Base-by-base conservation (phyloP, 30 jellyfish, hydroid and myxozoan genomes). In the Cassiopea andromeda region DNA sequence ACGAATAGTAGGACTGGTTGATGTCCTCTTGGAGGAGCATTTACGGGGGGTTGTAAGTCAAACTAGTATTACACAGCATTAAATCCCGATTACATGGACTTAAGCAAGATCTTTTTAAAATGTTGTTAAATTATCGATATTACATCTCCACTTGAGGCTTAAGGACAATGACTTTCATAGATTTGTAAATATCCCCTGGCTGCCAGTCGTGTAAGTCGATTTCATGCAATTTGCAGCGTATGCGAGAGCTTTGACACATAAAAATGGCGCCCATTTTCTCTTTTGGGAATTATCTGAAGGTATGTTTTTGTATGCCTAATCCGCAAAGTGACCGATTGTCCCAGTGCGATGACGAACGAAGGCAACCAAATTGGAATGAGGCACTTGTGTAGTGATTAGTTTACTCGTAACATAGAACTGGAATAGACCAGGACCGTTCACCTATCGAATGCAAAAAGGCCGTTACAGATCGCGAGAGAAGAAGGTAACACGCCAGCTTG, bases 181-280 rank as follows among this genome's bases (percentile, higher is more conserved):
- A 70, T 8, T 70, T 16, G 27, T 15, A 70, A 43, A 70, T 70
- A 70, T 70, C 79, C 50, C 79, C 79, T n/a, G 7, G 79, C 54
- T 18, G 79, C 79, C 79, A 70, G 79, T 27, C 79, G 79, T n/a
- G 57, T 70, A 70, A 70, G 79, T 14, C 14, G 79, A 70, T 70
- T 83, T 83, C 54, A 61, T 54, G 84, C 78, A 18, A 69, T 46
- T 69, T 50, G 84, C 69, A 73, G 27, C 70, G 85, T 67, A 73
- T 71, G 48, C 91, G 70, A 73, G 70, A 48, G 85, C 68, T 48
- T 83, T 9, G 2, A 46, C 9, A 46, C 12, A 54, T 59, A 10
- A 70, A 67, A 16, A 83, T 83, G 91, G 91, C 91, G 91, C 91
- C 91, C 67, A 54, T 70, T 70, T 64, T 70, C 79, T 70, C 79